Evolutionary conservation across 2,113 vertebrate genomes (phyloP), one percentile per base, ranked within the genome.

Genomic region (Anarhynchus alexandrinus): DNA sequence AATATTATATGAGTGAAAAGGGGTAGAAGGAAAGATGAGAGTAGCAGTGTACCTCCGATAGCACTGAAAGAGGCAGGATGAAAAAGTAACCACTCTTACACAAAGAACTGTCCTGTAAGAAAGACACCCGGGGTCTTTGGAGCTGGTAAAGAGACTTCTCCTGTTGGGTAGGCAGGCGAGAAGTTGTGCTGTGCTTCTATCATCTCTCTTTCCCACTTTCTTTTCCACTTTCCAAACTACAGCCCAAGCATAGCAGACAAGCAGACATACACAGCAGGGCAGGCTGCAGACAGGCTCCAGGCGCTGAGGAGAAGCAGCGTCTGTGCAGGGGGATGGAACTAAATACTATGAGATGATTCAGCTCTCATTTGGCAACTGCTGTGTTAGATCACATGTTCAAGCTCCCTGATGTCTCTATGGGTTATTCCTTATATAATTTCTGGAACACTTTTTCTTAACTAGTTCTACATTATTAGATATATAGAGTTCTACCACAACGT

Each of bases 261-360:
- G 65, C 40, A 15, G 2, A 12, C 5, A 3, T 1, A 27, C 34
- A 38, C 17, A 74, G 42, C 19, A 18, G 26, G 16, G 43, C 0
- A 2, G 34, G 67, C 73, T 74, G 67, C 57, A 26, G 30, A 8
- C 26, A 49, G 43, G 2, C 45, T 74, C 36, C 70, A 21, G 73
- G 66, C 62, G 12, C 67, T 3, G 45, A 70, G 65, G 38, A 88
- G 72, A 55, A 47, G 78, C 77, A 45, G 58, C 0, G 3, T 21
- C 70, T 45, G 25, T 19, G 52, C 54, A 34, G 47, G 51, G 49
- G 61, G 6, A 9, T 57, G 69, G 81, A 81, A 47, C 29, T 7
- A 12, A 78, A 57, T 18, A 57, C 69, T 59, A 18, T 18, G 58
- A 80, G 54, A 52, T 45, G 51, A 58, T 70, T 70, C 87, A 77